Percentiles rank a stretch among this genome's conserved stretches.
Evolutionary conservation across 2,888 invertebrate species (phyloP).

Genomic region (Heliconius hortense): DNA sequence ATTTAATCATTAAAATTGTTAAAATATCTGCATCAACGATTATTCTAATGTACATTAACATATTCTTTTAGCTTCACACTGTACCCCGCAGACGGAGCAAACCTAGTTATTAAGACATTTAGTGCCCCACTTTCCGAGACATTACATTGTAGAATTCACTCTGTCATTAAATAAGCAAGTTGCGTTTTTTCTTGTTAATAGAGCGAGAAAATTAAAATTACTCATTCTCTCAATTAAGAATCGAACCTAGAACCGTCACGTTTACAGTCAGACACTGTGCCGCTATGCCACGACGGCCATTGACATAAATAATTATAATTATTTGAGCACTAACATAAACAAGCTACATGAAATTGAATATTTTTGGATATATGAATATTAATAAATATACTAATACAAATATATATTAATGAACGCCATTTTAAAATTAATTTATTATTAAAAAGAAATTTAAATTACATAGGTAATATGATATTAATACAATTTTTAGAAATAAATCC

Average conservation of each 20-base stretch:
- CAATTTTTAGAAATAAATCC: neutral
- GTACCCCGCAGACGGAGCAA: neutral
- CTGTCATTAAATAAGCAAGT: too few species aligned
- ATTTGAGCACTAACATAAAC: slow-evolving; percentile 6
- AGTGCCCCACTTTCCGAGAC: neutral
- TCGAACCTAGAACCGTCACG: too few species aligned
- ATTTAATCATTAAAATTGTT: slow-evolving; percentile 3
- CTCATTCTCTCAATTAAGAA: too few species aligned
- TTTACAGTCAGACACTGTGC: too few species aligned
- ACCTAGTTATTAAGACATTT: neutral
- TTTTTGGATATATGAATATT: slow-evolving; percentile 1
- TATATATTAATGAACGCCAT: neutral
- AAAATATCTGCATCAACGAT: neutral
- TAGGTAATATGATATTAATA: neutral
- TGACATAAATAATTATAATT: slow-evolving; percentile 12
- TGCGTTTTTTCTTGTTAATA: too few species aligned
- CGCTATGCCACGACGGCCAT: too few species aligned
- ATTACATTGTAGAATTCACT: too few species aligned
- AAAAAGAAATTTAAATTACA: neutral
- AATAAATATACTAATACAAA: slow-evolving; percentile 1
- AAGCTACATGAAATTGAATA: neutral
- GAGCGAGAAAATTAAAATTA: too few species aligned
- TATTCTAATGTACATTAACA: neutral
- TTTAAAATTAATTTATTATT: neutral
- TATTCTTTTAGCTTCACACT: neutral